A percentile compares a stretch with the other conserved stretches of the same genome.
phyloP scores from a whole-genome alignment of 2,113 vertebrate genomes.

The Anolis carolinensis region DNA sequence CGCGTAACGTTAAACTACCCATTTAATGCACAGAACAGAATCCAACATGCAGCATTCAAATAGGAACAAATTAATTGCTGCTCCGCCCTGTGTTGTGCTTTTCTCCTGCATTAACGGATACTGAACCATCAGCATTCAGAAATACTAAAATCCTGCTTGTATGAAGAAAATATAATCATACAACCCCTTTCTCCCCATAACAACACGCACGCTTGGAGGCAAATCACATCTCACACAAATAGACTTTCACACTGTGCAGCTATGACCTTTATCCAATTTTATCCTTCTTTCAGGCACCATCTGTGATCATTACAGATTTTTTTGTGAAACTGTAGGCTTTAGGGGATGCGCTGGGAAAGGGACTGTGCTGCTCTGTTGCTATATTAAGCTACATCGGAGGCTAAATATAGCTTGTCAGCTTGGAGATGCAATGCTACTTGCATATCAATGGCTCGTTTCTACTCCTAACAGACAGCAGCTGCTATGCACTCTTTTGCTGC shows the following conservation, averaged over 20 bases:
- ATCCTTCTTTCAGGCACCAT: conserved; percentile 36
- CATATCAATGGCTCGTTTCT: conserved; percentile 79
- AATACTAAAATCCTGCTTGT: neutral
- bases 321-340: conserved; percentile 63
- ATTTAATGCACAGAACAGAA: too few relatives aligned
- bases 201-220: too few relatives aligned
- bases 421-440: conserved; percentile 79
- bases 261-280: conserved; percentile 60
- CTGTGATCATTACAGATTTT: conserved; percentile 58
- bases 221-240: conserved; percentile 12
- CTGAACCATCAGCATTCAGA: neutral
- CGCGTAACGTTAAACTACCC: too few relatives aligned
- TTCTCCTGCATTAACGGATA: neutral
- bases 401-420: conserved; percentile 88
- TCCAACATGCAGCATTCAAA: too few relatives aligned
- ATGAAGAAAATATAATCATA: neutral
- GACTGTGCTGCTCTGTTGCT: conserved; percentile 84
- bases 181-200: neutral
- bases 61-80: too few relatives aligned
- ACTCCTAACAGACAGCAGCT: conserved; percentile 71
- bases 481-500: conserved; percentile 61
- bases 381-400: conserved; percentile 84
- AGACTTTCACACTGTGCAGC: conserved; percentile 44
- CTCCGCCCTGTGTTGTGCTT: neutral
- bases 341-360: conserved; percentile 74